phyloP scores from a whole-genome alignment of 2,113 vertebrate genomes.

The Chrysochloris asiatica region DNA sequence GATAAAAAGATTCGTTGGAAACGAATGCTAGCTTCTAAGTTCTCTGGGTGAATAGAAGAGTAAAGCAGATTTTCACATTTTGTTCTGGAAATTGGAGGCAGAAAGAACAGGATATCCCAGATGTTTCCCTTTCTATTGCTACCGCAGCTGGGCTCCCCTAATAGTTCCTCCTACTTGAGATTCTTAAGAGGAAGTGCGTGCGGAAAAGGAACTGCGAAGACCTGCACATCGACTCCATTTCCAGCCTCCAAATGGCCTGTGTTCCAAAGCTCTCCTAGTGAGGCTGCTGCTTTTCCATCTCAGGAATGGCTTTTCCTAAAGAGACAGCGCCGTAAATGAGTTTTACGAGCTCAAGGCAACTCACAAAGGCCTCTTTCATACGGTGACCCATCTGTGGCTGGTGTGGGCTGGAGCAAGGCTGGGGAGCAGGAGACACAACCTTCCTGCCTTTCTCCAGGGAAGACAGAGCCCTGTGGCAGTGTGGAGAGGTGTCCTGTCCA shows the following conservation, averaged over 20 bases:
- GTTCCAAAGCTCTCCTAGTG: not conserved
- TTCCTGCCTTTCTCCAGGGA: no score
- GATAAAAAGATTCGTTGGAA: not conserved
- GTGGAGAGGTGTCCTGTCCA: no score
- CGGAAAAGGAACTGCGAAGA: constrained; percentile 16
- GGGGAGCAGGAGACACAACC: no score
- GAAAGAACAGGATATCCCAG: constrained; percentile 59
- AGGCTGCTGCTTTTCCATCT: not conserved
- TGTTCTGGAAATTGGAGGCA: not conserved
- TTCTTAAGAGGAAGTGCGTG: not conserved
- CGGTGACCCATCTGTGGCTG: no score
- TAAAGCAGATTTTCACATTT: not conserved
- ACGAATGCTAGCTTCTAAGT: not conserved
- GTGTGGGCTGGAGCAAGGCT: no score
- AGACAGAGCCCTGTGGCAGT: no score
- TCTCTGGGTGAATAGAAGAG: not conserved
- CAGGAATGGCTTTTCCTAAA: not conserved
- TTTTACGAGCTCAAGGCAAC: no score
- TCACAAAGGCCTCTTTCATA: no score
- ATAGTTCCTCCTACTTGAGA: constrained; percentile 38
- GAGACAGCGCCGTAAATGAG: no score
- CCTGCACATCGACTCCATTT: not conserved
- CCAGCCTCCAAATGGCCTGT: not conserved
- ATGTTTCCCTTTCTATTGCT: constrained; percentile 62
- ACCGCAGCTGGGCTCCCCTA: constrained; percentile 12